Conservation (phyloP, 2,888 invertebrate genomes). For the Halictus quadricinctus region DNA sequence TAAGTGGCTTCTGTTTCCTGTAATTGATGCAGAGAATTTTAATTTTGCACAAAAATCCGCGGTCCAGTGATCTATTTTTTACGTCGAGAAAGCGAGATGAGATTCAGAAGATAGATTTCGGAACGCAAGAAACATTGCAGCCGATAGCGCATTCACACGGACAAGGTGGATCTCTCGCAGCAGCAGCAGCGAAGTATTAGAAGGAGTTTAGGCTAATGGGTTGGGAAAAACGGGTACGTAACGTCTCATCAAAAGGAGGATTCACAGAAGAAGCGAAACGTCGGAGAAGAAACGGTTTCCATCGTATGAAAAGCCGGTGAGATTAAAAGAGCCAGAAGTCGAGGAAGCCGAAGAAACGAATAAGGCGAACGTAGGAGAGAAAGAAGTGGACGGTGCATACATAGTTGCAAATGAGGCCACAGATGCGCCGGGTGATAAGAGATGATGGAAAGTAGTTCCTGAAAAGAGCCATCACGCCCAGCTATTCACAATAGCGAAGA, state of each 20-base stretch:
- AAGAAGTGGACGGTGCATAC: slow-evolving; percentile 66
- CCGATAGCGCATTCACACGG: neutral
- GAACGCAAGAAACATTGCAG: neutral
- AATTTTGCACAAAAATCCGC: neutral
- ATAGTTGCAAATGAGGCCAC: slow-evolving; percentile 79
- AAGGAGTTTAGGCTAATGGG: neutral
- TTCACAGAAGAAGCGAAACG: slow-evolving; percentile 5
- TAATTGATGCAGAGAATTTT: neutral
- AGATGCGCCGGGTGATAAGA: slow-evolving; percentile 77
- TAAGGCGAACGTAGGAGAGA: slow-evolving; percentile 39
- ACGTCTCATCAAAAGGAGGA: slow-evolving; percentile 25
- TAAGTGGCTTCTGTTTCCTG: neutral
- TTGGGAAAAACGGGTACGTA: neutral
- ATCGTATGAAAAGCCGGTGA: slow-evolving; percentile 36
- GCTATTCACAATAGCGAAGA: slow-evolving; percentile 56
- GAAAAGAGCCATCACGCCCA: slow-evolving; percentile 76
- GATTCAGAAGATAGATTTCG: neutral
- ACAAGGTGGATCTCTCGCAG: neutral
- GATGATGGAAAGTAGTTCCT: slow-evolving; percentile 77
- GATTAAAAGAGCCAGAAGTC: slow-evolving; percentile 54
- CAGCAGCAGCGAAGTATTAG: neutral
- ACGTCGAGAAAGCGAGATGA: neutral
- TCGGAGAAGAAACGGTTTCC: slow-evolving; percentile 41
- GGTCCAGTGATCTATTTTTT: neutral
- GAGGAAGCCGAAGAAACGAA: slow-evolving; percentile 59